Evolutionary conservation across 1,140 invertebrate species (phyloP).

Genomic region (Trichonephila clavipes): DNA sequence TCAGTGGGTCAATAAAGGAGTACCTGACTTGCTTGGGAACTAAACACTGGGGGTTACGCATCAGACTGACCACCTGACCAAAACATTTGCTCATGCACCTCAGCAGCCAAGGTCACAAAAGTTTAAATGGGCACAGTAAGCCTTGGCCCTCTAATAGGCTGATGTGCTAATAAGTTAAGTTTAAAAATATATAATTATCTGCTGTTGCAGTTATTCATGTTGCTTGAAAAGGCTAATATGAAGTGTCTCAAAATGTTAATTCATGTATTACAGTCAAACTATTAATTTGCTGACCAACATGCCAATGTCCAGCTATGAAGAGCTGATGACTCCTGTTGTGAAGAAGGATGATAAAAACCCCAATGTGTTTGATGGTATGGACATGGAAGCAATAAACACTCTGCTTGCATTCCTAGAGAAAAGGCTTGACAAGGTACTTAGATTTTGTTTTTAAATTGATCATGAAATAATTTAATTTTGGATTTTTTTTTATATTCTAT

Average conservation of each 20-base stretch:
- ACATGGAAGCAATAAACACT: constrained; percentile 87
- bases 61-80: too few species aligned
- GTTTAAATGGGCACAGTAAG: too few species aligned
- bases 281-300: constrained; percentile 84
- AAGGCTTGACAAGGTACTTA: constrained; percentile 81
- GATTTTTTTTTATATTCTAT: background rate
- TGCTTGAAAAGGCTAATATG: too few species aligned
- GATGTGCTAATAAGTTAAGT: too few species aligned
- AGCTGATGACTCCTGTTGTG: constrained; percentile 82
- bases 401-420: constrained; percentile 86
- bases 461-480: background rate
- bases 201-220: too few species aligned
- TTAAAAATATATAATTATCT: too few species aligned
- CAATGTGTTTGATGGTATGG: constrained; percentile 85
- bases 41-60: too few species aligned
- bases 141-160: too few species aligned
- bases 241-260: background rate
- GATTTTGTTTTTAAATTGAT: background rate
- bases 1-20: too few species aligned
- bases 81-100: too few species aligned
- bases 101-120: too few species aligned
- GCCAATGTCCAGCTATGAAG: constrained; percentile 83
- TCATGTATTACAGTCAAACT: constrained; percentile 82
- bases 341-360: constrained; percentile 80
- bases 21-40: too few species aligned